A percentile compares a stretch with the other conserved stretches of the same genome.
phyloP scores from a whole-genome alignment of 2,113 vertebrate species.

The Nothocercus nigrocapillus region DNA sequence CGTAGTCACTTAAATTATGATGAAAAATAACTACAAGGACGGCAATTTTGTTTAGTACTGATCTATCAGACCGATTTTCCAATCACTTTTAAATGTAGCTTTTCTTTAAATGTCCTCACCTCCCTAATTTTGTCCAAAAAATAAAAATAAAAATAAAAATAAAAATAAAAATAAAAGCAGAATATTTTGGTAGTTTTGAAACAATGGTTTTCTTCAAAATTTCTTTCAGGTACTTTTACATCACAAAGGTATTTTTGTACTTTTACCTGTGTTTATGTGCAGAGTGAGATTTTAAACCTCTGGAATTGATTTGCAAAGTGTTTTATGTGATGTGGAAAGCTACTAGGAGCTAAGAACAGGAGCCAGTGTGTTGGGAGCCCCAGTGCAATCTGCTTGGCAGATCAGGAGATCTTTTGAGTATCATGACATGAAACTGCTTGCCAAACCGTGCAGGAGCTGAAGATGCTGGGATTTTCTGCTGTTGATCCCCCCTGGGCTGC shows the following conservation, averaged over 20 bases:
- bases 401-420: background rate
- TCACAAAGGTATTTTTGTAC: background rate
- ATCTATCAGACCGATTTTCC: background rate
- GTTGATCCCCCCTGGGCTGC: background rate
- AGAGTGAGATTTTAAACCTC: background rate
- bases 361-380: background rate
- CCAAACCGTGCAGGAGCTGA: background rate
- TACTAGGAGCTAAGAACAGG: background rate
- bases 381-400: background rate
- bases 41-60: background rate
- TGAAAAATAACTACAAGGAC: background rate
- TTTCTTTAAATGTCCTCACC: background rate
- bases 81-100: background rate
- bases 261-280: background rate
- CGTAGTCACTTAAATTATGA: background rate
- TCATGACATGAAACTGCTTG: accelerated
- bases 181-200: background rate
- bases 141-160: background rate
- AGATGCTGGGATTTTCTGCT: slow-evolving; percentile 15
- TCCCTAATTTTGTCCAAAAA: background rate
- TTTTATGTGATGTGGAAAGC: background rate
- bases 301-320: background rate
- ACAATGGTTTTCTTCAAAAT: background rate
- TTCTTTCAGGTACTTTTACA: background rate
- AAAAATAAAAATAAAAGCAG: background rate